phyloP scores from a whole-genome alignment of 1,140 invertebrate species.

The Euborellia annulipes region DNA sequence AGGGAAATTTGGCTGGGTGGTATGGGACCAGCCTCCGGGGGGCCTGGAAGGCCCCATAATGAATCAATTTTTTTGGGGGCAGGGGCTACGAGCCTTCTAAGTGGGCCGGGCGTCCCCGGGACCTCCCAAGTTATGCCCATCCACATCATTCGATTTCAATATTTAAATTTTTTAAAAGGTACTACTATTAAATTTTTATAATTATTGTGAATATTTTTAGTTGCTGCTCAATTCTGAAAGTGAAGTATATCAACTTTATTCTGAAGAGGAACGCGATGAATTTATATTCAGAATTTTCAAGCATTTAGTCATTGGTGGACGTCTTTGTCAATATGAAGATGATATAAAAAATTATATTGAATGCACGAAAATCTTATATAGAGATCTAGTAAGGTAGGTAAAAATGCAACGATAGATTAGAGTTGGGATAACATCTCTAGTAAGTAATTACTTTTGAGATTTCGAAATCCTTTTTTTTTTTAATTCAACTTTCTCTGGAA shows the following conservation, averaged over 20 bases:
- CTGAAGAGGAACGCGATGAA: constrained; percentile 32
- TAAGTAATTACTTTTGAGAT: background rate
- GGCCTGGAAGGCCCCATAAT: too few species aligned
- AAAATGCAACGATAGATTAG: background rate
- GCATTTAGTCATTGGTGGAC: constrained; percentile 41
- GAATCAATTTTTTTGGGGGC: too few species aligned
- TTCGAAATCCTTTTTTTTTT: background rate
- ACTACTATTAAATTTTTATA: too few species aligned
- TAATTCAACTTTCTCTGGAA: background rate
- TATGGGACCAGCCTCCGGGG: too few species aligned
- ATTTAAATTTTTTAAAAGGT: too few species aligned
- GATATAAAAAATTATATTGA: constrained; percentile 37
- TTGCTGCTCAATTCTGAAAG: constrained; percentile 36
- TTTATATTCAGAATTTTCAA: constrained; percentile 41
- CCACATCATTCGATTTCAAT: too few species aligned
- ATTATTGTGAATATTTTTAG: constrained; percentile 21
- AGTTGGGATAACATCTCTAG: background rate
- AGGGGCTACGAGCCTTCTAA: too few species aligned
- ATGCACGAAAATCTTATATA: constrained; percentile 38
- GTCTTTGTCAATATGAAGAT: constrained; percentile 45
- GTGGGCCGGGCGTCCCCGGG: too few species aligned
- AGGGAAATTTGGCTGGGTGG: too few species aligned
- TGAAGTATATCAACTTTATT: constrained; percentile 31
- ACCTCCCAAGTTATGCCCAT: too few species aligned
- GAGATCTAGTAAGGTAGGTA: constrained; percentile 39